These are phyloP conservation scores for Drosophila greeni DNA, from an alignment of 2,888 invertebrate genomes.

Conservation along the genomic window DNA sequence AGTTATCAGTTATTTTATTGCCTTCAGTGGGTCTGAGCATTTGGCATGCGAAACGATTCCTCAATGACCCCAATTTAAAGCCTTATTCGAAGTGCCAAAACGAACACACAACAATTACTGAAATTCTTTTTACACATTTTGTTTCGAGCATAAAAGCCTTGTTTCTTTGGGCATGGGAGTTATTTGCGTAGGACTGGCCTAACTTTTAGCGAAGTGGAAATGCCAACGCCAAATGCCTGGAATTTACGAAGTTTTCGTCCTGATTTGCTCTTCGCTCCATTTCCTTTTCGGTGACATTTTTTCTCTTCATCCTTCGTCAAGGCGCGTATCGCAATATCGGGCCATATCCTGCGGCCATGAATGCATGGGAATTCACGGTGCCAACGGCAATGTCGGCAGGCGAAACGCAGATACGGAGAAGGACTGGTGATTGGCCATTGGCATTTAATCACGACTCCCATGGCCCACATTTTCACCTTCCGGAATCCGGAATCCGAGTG, in stretches of 20 bases:
- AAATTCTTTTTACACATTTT: no score
- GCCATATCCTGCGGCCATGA: conserved; percentile 13
- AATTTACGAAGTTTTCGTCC: conserved; percentile 51
- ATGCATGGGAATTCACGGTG: conserved; percentile 12
- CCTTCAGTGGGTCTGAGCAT: no score
- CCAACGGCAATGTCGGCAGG: conserved; percentile 10
- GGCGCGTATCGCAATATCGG: background rate
- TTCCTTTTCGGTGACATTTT: conserved; percentile 23
- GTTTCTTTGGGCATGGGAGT: no score
- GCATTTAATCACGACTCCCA: conserved; percentile 61
- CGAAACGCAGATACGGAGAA: background rate
- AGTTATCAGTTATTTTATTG: no score
- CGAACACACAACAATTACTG: no score
- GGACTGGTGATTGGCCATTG: conserved; percentile 59
- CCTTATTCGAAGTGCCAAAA: no score
- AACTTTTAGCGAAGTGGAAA: conserved; percentile 35
- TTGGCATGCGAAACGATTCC: no score
- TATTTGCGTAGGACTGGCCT: no score
- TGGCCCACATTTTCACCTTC: conserved; percentile 26
- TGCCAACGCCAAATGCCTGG: conserved; percentile 54
- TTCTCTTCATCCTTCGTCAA: background rate
- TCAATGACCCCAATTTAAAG: no score
- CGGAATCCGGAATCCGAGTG: background rate
- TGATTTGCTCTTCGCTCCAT: conserved; percentile 46
- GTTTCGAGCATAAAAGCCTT: no score